phyloP scores from a whole-genome alignment of 2,113 vertebrate species.

The Stegastes partitus region DNA sequence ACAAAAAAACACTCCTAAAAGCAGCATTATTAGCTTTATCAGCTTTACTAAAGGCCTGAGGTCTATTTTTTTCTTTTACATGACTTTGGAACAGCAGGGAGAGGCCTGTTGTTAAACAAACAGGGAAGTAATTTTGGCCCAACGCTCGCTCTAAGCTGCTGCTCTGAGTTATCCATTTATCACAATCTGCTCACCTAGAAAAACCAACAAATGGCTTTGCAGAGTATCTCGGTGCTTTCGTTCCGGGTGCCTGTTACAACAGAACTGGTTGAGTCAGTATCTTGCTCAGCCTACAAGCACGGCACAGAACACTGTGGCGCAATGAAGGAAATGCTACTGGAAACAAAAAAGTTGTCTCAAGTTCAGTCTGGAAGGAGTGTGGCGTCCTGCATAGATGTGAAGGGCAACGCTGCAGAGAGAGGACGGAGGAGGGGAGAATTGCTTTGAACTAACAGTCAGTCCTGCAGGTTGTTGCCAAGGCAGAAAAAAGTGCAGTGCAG shows the following conservation, averaged over 20 bases:
- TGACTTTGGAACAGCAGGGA: constrained; percentile 3
- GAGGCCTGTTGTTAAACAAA: constrained; percentile 5
- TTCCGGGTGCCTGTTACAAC: neutral
- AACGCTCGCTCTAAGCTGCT: neutral
- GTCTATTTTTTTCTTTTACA: neutral
- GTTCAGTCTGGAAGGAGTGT: neutral
- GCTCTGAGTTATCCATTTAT: neutral
- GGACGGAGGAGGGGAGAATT: neutral
- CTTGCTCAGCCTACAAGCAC: no score
- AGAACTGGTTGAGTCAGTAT: neutral
- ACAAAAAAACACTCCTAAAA: neutral
- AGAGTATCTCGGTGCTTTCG: neutral
- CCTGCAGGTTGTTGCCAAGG: constrained; percentile 14
- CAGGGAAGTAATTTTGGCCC: constrained; percentile 1
- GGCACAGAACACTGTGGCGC: neutral
- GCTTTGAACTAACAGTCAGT: constrained; percentile 9
- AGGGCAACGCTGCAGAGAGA: neutral
- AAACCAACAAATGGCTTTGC: neutral
- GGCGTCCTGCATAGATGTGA: constrained; percentile 66
- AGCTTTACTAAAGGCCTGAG: constrained; percentile 21
- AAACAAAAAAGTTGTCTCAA: neutral
- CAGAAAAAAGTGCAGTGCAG: constrained; percentile 50
- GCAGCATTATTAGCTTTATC: constrained; percentile 1
- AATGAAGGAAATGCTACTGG: neutral
- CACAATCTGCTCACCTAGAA: neutral